phyloP scores from a whole-genome alignment of 2,113 vertebrate species.

The Coryphaenoides rupestris region DNA sequence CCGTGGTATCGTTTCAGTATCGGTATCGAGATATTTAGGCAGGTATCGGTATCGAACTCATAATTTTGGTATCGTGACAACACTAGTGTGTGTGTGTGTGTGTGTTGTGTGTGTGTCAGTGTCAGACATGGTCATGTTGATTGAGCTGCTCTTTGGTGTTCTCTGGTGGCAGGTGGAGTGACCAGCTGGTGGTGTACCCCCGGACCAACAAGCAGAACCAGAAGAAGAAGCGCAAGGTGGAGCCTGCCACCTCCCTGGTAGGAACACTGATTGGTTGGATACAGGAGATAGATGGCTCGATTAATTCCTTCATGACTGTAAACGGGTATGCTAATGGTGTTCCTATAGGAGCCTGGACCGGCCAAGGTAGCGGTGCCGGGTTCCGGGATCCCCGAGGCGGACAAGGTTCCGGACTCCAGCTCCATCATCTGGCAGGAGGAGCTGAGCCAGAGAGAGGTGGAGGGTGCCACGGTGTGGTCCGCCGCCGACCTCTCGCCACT shows the following conservation, averaged over 20 bases:
- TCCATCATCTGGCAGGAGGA: constrained; percentile 82
- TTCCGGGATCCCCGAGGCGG: constrained; percentile 74
- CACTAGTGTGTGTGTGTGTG: too few relatives aligned
- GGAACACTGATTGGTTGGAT: background rate
- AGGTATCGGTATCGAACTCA: too few relatives aligned
- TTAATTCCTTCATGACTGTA: too few relatives aligned
- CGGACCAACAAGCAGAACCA: constrained; percentile 82
- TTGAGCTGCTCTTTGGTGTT: background rate
- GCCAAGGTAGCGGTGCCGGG: constrained; percentile 79
- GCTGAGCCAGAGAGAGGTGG: constrained; percentile 73
- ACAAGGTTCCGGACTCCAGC: constrained; percentile 76
- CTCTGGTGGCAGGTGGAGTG: constrained; percentile 68
- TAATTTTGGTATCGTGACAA: too few relatives aligned
- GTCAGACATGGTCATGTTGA: background rate
- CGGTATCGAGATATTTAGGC: too few relatives aligned
- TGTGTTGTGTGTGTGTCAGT: too few relatives aligned
- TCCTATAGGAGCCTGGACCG: constrained; percentile 76
- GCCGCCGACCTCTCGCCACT: constrained; percentile 57
- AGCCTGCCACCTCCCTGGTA: constrained; percentile 76
- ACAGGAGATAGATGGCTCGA: too few relatives aligned
- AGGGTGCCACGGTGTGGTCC: constrained; percentile 64
- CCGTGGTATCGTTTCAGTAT: too few relatives aligned
- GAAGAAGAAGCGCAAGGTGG: constrained; percentile 82
- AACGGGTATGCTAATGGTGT: background rate
- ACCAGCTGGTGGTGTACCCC: constrained; percentile 77